phyloP scores from a whole-genome alignment of 1,140 invertebrate species.

The Probaryconus sp. region DNA sequence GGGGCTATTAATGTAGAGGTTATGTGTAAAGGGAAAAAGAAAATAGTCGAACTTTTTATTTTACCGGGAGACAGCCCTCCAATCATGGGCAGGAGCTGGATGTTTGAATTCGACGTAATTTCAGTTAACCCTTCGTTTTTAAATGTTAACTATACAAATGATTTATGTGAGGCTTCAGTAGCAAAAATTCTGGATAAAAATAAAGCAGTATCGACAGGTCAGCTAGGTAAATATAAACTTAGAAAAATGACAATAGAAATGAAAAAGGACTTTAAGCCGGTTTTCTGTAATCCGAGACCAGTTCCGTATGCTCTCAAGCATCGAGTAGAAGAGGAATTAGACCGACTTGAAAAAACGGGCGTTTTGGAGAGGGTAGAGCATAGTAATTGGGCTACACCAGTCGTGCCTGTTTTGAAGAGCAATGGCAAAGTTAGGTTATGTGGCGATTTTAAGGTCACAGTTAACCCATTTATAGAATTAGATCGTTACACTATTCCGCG shows the following conservation, averaged over 20 bases:
- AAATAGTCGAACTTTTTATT: constrained; percentile 3
- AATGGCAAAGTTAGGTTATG: constrained; percentile 3
- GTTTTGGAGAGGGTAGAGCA: too few relatives aligned
- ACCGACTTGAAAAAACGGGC: too few relatives aligned
- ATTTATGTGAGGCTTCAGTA: too few relatives aligned
- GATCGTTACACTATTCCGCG: too few relatives aligned
- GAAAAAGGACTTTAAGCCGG: too few relatives aligned
- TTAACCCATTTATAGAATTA: background rate
- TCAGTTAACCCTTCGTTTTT: background rate
- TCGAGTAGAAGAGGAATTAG: too few relatives aligned
- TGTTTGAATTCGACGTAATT: background rate
- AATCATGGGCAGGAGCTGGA: constrained; percentile 15
- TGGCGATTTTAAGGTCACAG: background rate
- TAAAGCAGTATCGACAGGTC: too few relatives aligned
- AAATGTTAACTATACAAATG: constrained; percentile 7
- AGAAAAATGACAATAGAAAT: too few relatives aligned
- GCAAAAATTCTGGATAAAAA: too few relatives aligned
- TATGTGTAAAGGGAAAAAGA: background rate
- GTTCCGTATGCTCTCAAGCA: too few relatives aligned
- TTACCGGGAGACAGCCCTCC: constrained; percentile 11
- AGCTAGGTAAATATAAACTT: too few relatives aligned
- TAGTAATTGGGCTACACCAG: background rate
- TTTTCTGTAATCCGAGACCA: too few relatives aligned
- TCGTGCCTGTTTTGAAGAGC: background rate
- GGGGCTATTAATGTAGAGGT: background rate